Base-by-base conservation (phyloP, 1,140 invertebrate species). In the Neodiprion fabricii region DNA sequence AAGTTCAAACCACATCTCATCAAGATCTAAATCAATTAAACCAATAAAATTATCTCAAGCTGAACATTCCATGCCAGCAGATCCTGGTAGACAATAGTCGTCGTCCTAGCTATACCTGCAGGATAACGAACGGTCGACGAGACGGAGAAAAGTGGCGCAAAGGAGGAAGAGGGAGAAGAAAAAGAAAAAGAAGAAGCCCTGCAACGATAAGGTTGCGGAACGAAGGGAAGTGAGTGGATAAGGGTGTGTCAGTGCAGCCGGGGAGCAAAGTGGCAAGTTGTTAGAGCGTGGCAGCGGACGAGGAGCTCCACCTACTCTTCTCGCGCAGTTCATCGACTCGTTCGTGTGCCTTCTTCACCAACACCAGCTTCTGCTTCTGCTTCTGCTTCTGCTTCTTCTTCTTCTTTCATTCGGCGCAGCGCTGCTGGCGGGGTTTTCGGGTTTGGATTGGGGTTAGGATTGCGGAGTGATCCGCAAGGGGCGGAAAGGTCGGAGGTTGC, bases 371-470 rank as follows among this genome's bases (percentile, higher is more conserved):
- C 28, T 40, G 28, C 28, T 40, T 40, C 28, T 40, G 1, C 28
- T 40, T 40, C 28, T 40, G 28, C 28, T 40, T 40, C 28, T 40
- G 1, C 28, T 40, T 40, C 28, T 40, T 40, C 28, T 40, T 40
- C 28, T 40, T 40, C 28, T 40, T 40, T 40, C 28, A 40, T 40
- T 2, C 28, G 28, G 5, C 28, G 28, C 28, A 40, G 28, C 28
- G 28, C 5, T 40, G 28, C 28, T 40, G 28, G 2, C 28, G 5
- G 78, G 75, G 79, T 74, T 78, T 78, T 21, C 79, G 79, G 80
- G 75, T 77, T 81, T 79, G 71, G 78, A 76, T 79, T 75, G 79
- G 75, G 79, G 75, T 80, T 81, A 80, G 74, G 72, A 79, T 80
- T 71, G 75, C 73, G 71, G 74, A 47, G 75, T 66, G 74, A 49